These are phyloP conservation scores for Cynopterus sphinx DNA, from an alignment of 2,797 vertebrate genomes.

Conservation along the genomic window DNA sequence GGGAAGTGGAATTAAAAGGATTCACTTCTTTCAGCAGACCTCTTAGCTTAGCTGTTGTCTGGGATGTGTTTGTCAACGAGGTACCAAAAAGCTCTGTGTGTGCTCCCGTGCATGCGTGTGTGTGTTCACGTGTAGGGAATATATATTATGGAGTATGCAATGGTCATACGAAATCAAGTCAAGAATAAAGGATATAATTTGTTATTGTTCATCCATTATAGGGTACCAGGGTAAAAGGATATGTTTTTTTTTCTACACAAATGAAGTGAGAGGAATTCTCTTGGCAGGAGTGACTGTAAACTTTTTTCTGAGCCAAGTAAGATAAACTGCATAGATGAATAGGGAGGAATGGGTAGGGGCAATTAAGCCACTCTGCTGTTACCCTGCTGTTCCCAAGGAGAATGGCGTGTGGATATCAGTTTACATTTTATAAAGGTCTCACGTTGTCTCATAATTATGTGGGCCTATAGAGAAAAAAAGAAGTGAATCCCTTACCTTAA, in stretches of 20 bases:
- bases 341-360: not conserved
- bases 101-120: accelerated
- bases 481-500: not conserved
- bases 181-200: not conserved
- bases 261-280: not conserved
- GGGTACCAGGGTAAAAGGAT: not conserved
- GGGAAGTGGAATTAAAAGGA: not conserved
- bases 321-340: not conserved
- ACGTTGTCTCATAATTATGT: not conserved
- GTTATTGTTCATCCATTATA: not conserved
- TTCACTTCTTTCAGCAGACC: not conserved
- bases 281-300: not conserved
- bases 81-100: not conserved
- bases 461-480: not conserved
- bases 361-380: not conserved
- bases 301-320: not conserved
- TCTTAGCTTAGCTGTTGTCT: not conserved
- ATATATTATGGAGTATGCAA: not conserved
- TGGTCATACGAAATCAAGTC: not conserved
- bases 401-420: not conserved
- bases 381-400: not conserved
- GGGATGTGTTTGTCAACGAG: not conserved
- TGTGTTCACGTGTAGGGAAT: not conserved
- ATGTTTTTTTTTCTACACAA: not conserved
- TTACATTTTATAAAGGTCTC: not conserved